These are phyloP conservation scores for Tachuris rubrigastra DNA, from an alignment of 2,113 vertebrate species.

Conservation along the genomic window DNA sequence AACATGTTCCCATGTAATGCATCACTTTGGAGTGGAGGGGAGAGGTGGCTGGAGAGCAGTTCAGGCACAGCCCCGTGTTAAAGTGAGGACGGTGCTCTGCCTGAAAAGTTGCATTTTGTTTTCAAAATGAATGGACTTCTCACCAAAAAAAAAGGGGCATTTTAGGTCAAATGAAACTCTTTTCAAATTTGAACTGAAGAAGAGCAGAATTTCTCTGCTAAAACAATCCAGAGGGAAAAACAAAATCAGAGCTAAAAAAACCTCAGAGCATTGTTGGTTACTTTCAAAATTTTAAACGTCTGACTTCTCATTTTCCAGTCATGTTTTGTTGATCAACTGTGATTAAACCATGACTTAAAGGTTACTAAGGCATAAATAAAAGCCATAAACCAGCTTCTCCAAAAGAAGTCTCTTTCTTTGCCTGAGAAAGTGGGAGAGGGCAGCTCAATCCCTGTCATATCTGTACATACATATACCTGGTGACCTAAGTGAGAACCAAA, in stretches of 20 bases:
- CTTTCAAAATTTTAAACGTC: not conserved
- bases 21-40: not conserved
- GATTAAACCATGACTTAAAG: constrained; percentile 16
- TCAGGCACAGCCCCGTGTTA: fast-evolving
- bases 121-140: not conserved
- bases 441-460: not conserved
- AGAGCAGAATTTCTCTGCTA: not conserved
- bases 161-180: not conserved
- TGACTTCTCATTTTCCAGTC: not conserved
- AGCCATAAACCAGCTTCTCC: not conserved
- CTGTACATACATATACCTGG: not conserved
- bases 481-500: not conserved
- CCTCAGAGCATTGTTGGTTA: not conserved
- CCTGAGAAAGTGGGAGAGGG: not conserved
- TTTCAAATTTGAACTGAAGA: not conserved
- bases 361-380: not conserved
- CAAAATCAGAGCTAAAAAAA: not conserved
- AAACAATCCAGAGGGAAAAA: not conserved
- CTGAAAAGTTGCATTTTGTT: not conserved
- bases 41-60: not conserved
- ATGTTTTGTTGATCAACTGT: not conserved
- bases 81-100: fast-evolving
- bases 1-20: not conserved
- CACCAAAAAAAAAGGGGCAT: not conserved
- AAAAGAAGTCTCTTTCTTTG: not conserved